These are phyloP conservation scores for Oncopodura yosiiana DNA, from an alignment of 1,140 invertebrate genomes.

Conservation along the genomic window DNA sequence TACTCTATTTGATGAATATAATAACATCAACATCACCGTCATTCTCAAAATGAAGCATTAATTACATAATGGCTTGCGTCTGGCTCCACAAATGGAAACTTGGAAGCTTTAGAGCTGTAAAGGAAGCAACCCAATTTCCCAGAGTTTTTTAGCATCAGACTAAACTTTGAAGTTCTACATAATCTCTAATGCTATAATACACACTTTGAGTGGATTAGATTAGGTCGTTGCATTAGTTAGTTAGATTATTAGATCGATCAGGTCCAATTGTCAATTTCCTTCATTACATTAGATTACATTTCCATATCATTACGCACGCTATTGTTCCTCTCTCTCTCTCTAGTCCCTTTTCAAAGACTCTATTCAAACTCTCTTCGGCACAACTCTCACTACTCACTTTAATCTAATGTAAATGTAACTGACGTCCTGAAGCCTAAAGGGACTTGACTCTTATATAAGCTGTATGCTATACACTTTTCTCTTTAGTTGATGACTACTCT, in stretches of 20 bases:
- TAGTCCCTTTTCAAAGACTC: background rate
- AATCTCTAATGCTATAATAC: background rate
- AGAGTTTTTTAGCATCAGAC: background rate
- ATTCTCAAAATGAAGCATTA: constrained; percentile 25
- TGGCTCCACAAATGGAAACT: background rate
- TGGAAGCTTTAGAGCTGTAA: background rate
- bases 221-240: constrained; percentile 11
- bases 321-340: constrained; percentile 13
- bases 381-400: no score
- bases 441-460: no score
- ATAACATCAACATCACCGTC: constrained; percentile 20
- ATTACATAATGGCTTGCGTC: constrained; percentile 20
- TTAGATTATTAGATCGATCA: constrained; percentile 20
- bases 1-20: no score
- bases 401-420: no score
- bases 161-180: background rate
- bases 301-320: constrained; percentile 20
- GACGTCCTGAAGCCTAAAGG: no score
- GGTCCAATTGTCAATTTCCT: constrained; percentile 21
- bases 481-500: no score
- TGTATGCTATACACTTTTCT: no score
- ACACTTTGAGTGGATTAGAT: background rate
- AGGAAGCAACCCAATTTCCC: background rate
- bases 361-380: background rate
- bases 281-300: constrained; percentile 26